These are phyloP conservation scores for Eurystomus glaucurus DNA, from an alignment of 2,797 vertebrate species.

Conservation along the genomic window DNA sequence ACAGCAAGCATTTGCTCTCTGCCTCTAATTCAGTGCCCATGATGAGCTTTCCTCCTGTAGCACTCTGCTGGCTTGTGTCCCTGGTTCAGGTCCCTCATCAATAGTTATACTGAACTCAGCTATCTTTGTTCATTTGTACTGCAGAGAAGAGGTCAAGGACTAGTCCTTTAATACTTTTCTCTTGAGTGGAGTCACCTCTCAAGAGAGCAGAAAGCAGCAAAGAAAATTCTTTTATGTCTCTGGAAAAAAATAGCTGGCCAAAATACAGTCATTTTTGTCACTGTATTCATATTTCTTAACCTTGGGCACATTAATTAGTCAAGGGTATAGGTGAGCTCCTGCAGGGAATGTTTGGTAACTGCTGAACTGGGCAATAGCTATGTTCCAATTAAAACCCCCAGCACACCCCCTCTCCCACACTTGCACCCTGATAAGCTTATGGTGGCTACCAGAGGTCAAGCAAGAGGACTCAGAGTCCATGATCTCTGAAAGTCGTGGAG, in stretches of 20 bases:
- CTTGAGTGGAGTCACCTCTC: background rate
- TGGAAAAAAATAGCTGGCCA: background rate
- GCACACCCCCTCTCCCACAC: rapidly evolving
- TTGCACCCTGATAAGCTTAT: background rate
- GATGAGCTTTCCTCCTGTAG: background rate
- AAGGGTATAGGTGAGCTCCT: background rate
- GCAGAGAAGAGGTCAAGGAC: background rate
- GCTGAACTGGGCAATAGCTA: background rate
- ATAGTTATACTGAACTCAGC: background rate
- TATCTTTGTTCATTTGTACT: background rate
- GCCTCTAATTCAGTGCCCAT: background rate
- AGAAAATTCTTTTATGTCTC: background rate
- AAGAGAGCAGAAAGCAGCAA: background rate
- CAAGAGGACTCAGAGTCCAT: background rate
- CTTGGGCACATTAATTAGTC: background rate
- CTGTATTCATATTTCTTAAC: background rate
- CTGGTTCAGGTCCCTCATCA: background rate
- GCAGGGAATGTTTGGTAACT: background rate
- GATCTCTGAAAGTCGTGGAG: background rate
- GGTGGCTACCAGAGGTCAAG: background rate
- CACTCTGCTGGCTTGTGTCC: background rate
- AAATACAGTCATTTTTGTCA: rapidly evolving
- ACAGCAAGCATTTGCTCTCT: background rate
- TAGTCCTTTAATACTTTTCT: background rate
- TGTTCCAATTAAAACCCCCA: rapidly evolving